Percentiles rank a stretch among this genome's conserved stretches.
Evolutionary conservation across 2,888 invertebrate species (phyloP).

Genomic region (Acanthosepion pharaonis): DNA sequence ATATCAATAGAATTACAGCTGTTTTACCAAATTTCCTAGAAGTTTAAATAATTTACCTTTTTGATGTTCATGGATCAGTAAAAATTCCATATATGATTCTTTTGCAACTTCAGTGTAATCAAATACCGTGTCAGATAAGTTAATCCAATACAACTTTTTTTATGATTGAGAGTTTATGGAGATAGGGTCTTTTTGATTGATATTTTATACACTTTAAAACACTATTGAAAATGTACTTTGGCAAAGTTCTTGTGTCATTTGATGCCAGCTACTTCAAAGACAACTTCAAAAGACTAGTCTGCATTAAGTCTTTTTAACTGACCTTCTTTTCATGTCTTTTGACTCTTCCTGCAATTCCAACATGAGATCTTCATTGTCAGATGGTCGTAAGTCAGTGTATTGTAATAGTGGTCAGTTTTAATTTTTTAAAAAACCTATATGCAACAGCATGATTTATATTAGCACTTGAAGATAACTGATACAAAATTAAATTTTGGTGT

Average conservation of each 20-base stretch:
- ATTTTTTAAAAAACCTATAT: neutral
- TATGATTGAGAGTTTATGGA: neutral
- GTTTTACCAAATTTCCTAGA: neutral
- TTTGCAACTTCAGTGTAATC: neutral
- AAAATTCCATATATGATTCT: neutral
- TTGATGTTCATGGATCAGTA: neutral
- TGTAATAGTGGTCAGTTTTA: neutral
- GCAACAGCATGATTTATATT: neutral
- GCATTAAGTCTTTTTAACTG: neutral
- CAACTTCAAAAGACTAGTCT: neutral
- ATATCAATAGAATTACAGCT: neutral
- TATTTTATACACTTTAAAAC: neutral
- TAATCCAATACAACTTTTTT: neutral
- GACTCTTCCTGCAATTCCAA: neutral
- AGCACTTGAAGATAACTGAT: too few relatives aligned
- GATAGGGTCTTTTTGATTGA: slow-evolving; percentile 3
- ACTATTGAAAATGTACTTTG: neutral
- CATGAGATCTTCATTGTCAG: neutral
- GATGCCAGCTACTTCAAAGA: neutral
- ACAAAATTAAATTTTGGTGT: too few relatives aligned
- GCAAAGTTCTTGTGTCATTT: neutral
- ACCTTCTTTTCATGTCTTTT: slow-evolving; percentile 21
- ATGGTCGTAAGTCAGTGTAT: neutral
- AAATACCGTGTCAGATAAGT: neutral
- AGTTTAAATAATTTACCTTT: neutral